phyloP scores from a whole-genome alignment of 2,888 invertebrate species.

The Aquatica leii region DNA sequence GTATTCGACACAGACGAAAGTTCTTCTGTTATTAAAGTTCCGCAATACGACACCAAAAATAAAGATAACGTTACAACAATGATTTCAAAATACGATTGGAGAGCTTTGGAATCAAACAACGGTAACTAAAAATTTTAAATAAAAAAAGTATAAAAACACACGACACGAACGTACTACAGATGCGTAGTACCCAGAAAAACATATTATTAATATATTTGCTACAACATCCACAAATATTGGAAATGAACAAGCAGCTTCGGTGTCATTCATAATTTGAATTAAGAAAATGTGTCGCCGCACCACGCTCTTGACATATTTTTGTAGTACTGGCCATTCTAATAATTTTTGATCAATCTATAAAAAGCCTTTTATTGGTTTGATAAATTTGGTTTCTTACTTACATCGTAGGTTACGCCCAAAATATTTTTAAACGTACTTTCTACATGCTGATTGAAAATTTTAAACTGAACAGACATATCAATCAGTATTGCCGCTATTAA shows the following conservation, averaged over 20 bases:
- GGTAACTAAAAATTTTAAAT: slow-evolving; percentile 18
- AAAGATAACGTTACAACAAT: neutral
- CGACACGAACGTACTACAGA: slow-evolving; percentile 13
- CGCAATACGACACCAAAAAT: slow-evolving; percentile 15
- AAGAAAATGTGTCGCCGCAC: slow-evolving; percentile 6
- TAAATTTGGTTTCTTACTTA: too few species aligned
- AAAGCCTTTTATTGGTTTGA: too few species aligned
- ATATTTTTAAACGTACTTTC: neutral
- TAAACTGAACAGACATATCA: slow-evolving; percentile 11
- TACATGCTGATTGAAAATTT: neutral
- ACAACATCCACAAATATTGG: slow-evolving; percentile 8
- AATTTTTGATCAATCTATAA: too few species aligned
- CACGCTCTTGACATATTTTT: neutral
- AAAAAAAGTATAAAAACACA: neutral
- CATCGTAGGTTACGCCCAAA: neutral
- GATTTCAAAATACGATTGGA: slow-evolving; percentile 9
- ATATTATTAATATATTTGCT: slow-evolving; percentile 9
- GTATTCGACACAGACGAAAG: slow-evolving; percentile 7
- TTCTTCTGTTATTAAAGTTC: slow-evolving; percentile 10
- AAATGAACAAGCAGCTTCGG: slow-evolving; percentile 4
- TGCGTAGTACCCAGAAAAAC: slow-evolving; percentile 14
- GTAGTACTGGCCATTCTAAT: slow-evolving; percentile 2
- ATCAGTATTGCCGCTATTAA: slow-evolving; percentile 10
- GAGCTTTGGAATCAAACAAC: slow-evolving; percentile 8
- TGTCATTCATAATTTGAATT: neutral